These are phyloP conservation scores for Enoplosus armatus DNA, from an alignment of 2,797 vertebrate genomes.

Conservation along the genomic window DNA sequence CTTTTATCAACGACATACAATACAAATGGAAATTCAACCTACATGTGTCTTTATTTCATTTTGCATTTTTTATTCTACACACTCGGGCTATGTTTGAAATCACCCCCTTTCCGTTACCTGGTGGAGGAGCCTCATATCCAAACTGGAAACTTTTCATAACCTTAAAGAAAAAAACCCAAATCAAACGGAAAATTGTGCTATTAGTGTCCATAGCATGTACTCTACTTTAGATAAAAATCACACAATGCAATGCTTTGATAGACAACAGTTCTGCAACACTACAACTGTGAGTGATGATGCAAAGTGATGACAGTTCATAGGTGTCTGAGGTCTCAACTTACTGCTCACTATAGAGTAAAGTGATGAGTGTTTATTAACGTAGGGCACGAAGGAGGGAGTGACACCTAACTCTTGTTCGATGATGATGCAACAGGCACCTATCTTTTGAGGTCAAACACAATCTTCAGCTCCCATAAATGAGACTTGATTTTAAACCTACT, in stretches of 20 bases:
- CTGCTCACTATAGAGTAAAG: not conserved
- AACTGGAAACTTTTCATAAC: not conserved
- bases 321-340: not conserved
- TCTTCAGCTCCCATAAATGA: not conserved
- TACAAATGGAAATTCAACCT: no score
- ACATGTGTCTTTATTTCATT: no score
- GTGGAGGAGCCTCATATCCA: no score
- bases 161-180: not conserved
- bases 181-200: not conserved
- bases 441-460: not conserved
- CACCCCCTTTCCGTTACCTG: no score
- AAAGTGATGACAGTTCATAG: not conserved
- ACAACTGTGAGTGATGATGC: not conserved
- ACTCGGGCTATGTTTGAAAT: no score
- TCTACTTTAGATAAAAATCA: not conserved
- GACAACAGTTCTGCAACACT: not conserved
- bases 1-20: no score
- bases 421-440: constrained; percentile 22
- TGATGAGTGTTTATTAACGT: not conserved
- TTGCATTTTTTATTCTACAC: no score
- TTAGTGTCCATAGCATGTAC: not conserved
- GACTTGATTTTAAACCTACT: not conserved
- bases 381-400: not conserved
- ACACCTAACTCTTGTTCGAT: no score
- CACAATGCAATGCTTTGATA: not conserved